phyloP scores from a whole-genome alignment of 2,113 vertebrate genomes.

The Seriola dumerili region DNA sequence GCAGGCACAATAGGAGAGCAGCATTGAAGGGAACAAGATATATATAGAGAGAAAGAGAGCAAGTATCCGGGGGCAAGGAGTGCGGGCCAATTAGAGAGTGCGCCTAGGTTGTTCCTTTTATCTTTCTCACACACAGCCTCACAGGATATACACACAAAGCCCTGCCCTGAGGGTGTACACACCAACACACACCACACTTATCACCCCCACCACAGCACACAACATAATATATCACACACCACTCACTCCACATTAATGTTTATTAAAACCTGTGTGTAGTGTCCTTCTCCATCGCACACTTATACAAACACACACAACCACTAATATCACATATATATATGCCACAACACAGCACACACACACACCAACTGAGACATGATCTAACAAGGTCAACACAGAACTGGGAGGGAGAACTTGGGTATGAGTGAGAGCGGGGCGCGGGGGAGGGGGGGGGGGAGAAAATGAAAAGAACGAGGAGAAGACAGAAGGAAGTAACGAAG shows the following conservation, averaged over 20 bases:
- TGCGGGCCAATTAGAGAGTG: conserved; percentile 74
- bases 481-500: neutral
- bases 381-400: conserved; percentile 68
- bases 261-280: conserved; percentile 50
- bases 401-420: conserved; percentile 24
- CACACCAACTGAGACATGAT: conserved; percentile 53
- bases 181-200: conserved; percentile 37
- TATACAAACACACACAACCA: conserved; percentile 17
- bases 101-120: conserved; percentile 73
- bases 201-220: conserved; percentile 20
- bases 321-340: neutral
- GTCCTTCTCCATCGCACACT: conserved; percentile 39
- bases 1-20: neutral
- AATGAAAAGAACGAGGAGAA: neutral
- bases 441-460: conserved; percentile 5
- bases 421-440: neutral
- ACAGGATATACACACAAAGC: conserved; percentile 67
- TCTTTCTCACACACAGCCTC: conserved; percentile 70
- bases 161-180: conserved; percentile 36
- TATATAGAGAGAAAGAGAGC: conserved; percentile 46
- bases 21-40: conserved; percentile 43
- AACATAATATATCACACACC: conserved; percentile 22
- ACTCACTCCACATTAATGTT: conserved; percentile 42
- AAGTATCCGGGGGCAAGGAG: conserved; percentile 65
- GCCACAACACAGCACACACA: neutral